Conservation (phyloP, 2,888 invertebrate genomes). For the Tolmerus cingulatus region DNA sequence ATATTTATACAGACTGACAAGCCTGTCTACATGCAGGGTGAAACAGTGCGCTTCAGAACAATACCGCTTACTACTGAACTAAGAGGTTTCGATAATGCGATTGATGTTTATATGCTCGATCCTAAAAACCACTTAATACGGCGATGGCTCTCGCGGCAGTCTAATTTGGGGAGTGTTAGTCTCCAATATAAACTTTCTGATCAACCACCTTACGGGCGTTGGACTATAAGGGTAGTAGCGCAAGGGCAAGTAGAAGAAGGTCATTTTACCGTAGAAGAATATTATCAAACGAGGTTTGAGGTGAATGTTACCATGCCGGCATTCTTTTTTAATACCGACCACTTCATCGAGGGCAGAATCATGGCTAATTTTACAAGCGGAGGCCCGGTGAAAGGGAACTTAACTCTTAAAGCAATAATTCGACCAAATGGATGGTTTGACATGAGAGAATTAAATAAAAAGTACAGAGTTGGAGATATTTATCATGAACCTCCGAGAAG, state of each 20-base stretch:
- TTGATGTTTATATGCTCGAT: slow-evolving; percentile 92
- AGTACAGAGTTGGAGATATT: slow-evolving; percentile 63
- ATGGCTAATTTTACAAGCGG: slow-evolving; percentile 97
- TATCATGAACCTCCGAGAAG: slow-evolving; percentile 54
- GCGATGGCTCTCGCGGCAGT: slow-evolving; percentile 92
- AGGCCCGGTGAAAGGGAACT: slow-evolving; percentile 86
- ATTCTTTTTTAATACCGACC: slow-evolving; percentile 89
- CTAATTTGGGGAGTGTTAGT: slow-evolving; percentile 92
- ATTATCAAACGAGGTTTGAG: slow-evolving; percentile 94
- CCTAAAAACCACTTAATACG: slow-evolving; percentile 87
- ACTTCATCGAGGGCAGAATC: slow-evolving; percentile 82
- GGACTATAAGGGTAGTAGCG: slow-evolving; percentile 88
- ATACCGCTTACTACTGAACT: slow-evolving; percentile 93
- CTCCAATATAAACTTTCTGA: slow-evolving; percentile 88
- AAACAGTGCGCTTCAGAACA: slow-evolving; percentile 87
- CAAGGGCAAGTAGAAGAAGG: slow-evolving; percentile 88
- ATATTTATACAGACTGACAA: slow-evolving; percentile 95
- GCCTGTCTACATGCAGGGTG: slow-evolving; percentile 92
- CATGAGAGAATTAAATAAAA: slow-evolving; percentile 67
- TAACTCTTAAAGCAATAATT: slow-evolving; percentile 83
- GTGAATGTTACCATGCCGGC: slow-evolving; percentile 95
- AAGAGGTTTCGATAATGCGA: slow-evolving; percentile 87
- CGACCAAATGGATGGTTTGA: slow-evolving; percentile 73
- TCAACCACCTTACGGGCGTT: slow-evolving; percentile 91
- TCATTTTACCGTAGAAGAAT: slow-evolving; percentile 89